Conservation (phyloP, 2,113 vertebrate species). For the Neogobius melanostomus region DNA sequence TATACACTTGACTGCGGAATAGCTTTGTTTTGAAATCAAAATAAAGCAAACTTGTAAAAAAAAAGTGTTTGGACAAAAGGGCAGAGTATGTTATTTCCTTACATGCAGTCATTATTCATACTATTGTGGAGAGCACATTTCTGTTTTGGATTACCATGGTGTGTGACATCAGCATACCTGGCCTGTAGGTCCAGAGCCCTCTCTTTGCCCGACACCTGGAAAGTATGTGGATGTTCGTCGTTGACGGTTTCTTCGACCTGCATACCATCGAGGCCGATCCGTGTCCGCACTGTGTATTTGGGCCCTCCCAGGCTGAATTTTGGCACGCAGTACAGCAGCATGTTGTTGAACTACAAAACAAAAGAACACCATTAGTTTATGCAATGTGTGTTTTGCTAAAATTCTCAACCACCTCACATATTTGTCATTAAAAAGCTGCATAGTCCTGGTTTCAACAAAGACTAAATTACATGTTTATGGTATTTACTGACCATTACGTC, state of each 20-base stretch:
- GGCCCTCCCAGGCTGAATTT: constrained; percentile 94
- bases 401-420: not conserved
- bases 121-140: no score
- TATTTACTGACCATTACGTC: no score
- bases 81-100: not conserved
- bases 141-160: no score
- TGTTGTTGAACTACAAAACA: constrained; percentile 90
- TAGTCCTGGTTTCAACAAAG: no score
- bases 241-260: constrained; percentile 90
- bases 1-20: constrained; percentile 11
- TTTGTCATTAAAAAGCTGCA: no score
- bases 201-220: constrained; percentile 97
- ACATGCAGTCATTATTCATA: no score
- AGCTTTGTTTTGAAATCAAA: not conserved
- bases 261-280: constrained; percentile 94
- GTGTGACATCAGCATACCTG: constrained; percentile 71
- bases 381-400: not conserved
- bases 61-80: not conserved
- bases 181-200: constrained; percentile 93
- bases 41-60: not conserved
- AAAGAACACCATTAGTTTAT: not conserved
- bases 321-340: constrained; percentile 96
- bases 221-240: constrained; percentile 94
- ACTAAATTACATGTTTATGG: no score
- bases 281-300: constrained; percentile 90